Percentiles rank a stretch among this genome's conserved stretches.
Evolutionary conservation across 1,140 invertebrate genomes (phyloP).

Genomic region (Anoplolepis gracilipes): DNA sequence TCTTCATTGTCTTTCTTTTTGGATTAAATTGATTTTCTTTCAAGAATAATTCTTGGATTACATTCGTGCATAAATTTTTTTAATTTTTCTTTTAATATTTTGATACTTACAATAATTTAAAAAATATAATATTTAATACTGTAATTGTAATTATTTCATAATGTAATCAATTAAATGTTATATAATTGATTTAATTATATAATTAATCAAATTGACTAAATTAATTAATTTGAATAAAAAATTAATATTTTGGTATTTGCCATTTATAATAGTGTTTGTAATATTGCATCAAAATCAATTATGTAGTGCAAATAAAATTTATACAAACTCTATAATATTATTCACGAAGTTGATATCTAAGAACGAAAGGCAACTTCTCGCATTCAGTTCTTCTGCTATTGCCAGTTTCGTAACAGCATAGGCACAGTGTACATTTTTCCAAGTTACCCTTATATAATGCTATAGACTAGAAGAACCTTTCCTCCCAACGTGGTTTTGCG

Average conservation of each 20-base stretch:
- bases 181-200: neutral
- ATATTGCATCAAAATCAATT: constrained; percentile 32
- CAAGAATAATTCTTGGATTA: neutral
- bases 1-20: neutral
- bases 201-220: neutral
- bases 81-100: neutral
- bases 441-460: constrained; percentile 25
- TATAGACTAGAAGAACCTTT: constrained; percentile 6
- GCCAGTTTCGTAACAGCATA: constrained; percentile 27
- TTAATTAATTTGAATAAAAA: constrained; percentile 20
- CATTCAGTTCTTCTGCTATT: constrained; percentile 21
- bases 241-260: neutral
- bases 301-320: constrained; percentile 12
- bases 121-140: too few relatives aligned
- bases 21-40: neutral
- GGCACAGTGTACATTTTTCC: constrained; percentile 3
- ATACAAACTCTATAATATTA: neutral
- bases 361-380: constrained; percentile 38
- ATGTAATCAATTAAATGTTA: neutral
- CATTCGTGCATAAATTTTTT: neutral
- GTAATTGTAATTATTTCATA: too few relatives aligned
- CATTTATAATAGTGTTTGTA: neutral
- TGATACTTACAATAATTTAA: too few relatives aligned
- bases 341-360: constrained; percentile 41
- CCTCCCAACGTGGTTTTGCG: constrained; percentile 6